phyloP scores from a whole-genome alignment of 2,113 vertebrate genomes.

The Progne subis region DNA sequence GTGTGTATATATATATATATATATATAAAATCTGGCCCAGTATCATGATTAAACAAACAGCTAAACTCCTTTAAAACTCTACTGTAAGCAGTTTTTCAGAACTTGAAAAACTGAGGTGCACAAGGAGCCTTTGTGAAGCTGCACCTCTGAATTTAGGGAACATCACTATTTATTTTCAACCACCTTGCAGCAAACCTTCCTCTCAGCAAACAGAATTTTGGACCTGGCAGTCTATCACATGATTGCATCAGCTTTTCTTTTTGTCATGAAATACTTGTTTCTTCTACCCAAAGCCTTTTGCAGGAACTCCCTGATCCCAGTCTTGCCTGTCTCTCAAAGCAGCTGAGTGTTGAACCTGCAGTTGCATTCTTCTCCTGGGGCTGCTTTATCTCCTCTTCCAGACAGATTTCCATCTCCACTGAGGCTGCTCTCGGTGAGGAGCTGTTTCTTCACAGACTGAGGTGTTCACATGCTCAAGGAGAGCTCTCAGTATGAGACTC shows the following conservation, averaged over 20 bases:
- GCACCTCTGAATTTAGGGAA: background rate
- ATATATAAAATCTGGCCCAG: background rate
- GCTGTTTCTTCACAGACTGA: background rate
- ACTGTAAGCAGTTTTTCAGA: background rate
- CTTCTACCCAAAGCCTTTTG: background rate
- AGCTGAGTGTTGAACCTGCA: background rate
- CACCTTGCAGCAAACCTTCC: background rate
- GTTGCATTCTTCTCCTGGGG: background rate
- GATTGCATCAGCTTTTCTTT: rapidly evolving
- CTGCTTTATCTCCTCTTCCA: background rate
- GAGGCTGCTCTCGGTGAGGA: background rate
- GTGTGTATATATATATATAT: background rate
- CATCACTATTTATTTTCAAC: background rate
- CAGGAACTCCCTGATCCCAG: background rate
- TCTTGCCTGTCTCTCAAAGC: background rate
- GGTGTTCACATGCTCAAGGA: background rate
- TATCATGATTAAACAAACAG: background rate
- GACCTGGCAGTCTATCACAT: background rate
- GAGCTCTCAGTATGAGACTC: background rate
- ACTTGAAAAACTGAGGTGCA: background rate
- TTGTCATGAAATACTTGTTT: background rate
- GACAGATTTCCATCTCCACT: background rate
- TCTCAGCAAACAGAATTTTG: background rate
- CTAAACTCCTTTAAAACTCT: background rate
- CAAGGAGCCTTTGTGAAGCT: background rate